These are phyloP conservation scores for Tiliacea aurago DNA, from an alignment of 2,888 invertebrate species.

Conservation along the genomic window DNA sequence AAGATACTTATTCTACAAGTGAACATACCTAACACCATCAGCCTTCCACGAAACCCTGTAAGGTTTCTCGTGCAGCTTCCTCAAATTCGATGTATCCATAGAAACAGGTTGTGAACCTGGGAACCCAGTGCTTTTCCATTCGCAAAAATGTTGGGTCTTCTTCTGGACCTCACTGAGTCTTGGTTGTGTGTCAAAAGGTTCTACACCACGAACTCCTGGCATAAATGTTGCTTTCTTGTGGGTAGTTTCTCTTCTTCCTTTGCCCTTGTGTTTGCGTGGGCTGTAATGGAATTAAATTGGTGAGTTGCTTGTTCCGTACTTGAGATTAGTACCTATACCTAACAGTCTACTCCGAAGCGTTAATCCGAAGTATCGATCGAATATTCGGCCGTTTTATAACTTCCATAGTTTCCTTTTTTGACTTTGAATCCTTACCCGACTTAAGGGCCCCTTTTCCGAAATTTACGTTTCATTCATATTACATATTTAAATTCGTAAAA, in stretches of 20 bases:
- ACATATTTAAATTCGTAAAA: too few relatives aligned
- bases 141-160: slow-evolving; percentile 94
- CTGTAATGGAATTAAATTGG: slow-evolving; percentile 26
- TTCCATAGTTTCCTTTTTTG: too few relatives aligned
- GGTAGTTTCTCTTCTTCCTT: slow-evolving; percentile 89
- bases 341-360: too few relatives aligned
- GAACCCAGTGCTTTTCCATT: slow-evolving; percentile 95
- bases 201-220: slow-evolving; percentile 96
- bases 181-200: slow-evolving; percentile 92
- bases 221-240: slow-evolving; percentile 94
- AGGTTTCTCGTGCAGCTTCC: slow-evolving; percentile 93
- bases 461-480: too few relatives aligned
- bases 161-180: slow-evolving; percentile 92
- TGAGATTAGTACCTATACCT: not conserved
- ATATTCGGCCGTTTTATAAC: too few relatives aligned
- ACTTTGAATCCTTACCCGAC: too few relatives aligned
- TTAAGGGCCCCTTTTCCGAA: too few relatives aligned
- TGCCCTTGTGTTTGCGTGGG: slow-evolving; percentile 73
- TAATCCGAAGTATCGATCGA: too few relatives aligned
- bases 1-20: not conserved
- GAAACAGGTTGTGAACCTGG: slow-evolving; percentile 99
- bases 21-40: slow-evolving; percentile 96
- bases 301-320: not conserved
- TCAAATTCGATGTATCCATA: slow-evolving; percentile 96
- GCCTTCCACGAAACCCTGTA: slow-evolving; percentile 99